Evolutionary conservation across 2,888 invertebrate genomes (phyloP), one percentile per base, ranked within the genome.

Genomic region (Argyra leucocephala): DNA sequence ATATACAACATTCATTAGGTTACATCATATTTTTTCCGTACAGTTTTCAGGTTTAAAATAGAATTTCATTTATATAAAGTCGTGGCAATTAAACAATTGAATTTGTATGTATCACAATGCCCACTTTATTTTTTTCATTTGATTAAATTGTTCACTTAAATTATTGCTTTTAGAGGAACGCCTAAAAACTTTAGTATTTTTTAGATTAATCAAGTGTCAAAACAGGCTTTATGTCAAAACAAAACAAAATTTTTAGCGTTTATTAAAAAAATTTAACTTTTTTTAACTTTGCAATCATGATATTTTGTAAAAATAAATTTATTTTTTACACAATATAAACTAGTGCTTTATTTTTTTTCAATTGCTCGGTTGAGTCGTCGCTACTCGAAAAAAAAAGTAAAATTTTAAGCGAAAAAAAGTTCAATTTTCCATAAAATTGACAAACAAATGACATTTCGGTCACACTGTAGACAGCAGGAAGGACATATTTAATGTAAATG

Each of bases 51-150:
- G 15, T n/a, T 48, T 5, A 48, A 48, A 48, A 48, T 48, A 48
- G 7, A 48, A 48, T 15, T 48, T 48, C 4, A 48, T 48, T 48
- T 18, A 18, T 18, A 48, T 48, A n/a, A 48, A 48, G n/a, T n/a
- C 18, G n/a, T 48, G 18, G n/a, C n/a, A 48, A 48, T 48, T n/a
- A 48, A 48, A 48, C 48, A 48, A 48, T 48, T 48, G 15, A 48
- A 48, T 48, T 48, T 48, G 48, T 48, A n/a, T 48, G 48, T 48
- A 48, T 48, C 48, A 48, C 48, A 48, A 48, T 48, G n/a, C 48
- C 15, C 48, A 48, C 48, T 48, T 18, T 18, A 48, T 48, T 18
- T 48, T 5, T 48, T 48, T 48, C 48, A 31, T 48, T n/a, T 48
- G 48, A 48, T 18, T 48, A 18, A 48, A 18, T 48, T 5, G 48